Conservation (phyloP, 2,888 invertebrate species). For the Phyto melanocephala region DNA sequence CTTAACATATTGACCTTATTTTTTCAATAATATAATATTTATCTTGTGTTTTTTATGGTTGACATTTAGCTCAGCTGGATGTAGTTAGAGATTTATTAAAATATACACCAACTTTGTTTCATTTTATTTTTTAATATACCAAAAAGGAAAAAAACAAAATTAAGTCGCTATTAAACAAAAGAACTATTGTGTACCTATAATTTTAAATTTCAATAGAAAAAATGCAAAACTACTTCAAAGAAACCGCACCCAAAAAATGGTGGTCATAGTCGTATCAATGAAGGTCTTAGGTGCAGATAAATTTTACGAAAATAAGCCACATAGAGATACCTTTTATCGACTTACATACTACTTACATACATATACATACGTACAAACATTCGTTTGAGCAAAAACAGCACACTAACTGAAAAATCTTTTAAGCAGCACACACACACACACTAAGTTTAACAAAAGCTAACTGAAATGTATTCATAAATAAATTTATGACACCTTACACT, state of each 20-base stretch:
- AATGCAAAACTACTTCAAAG: conserved; percentile 14
- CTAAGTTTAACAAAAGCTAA: conserved; percentile 15
- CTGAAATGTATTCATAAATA: conserved; percentile 45
- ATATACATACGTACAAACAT: background rate
- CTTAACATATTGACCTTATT: conserved; percentile 26
- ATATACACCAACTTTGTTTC: background rate
- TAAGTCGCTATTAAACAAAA: conserved; percentile 30
- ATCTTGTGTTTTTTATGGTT: conserved; percentile 7
- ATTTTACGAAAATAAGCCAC: conserved; percentile 3
- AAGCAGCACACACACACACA: background rate
- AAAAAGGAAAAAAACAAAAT: background rate
- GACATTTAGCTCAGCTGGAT: conserved; percentile 38
- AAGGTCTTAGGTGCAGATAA: conserved; percentile 39
- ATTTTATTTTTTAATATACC: background rate
- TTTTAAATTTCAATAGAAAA: conserved; percentile 25
- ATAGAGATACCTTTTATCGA: too few relatives aligned
- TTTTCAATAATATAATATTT: background rate
- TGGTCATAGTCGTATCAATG: conserved; percentile 21
- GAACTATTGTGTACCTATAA: conserved; percentile 13
- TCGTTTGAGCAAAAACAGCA: background rate
- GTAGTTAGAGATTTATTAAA: conserved; percentile 21
- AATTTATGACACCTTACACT: conserved; percentile 49
- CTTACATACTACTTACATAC: too few relatives aligned
- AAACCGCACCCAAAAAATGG: conserved; percentile 44
- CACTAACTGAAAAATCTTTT: background rate